Evolutionary conservation across 1,140 invertebrate genomes (phyloP).

Genomic region (Octopus bimaculoides): DNA sequence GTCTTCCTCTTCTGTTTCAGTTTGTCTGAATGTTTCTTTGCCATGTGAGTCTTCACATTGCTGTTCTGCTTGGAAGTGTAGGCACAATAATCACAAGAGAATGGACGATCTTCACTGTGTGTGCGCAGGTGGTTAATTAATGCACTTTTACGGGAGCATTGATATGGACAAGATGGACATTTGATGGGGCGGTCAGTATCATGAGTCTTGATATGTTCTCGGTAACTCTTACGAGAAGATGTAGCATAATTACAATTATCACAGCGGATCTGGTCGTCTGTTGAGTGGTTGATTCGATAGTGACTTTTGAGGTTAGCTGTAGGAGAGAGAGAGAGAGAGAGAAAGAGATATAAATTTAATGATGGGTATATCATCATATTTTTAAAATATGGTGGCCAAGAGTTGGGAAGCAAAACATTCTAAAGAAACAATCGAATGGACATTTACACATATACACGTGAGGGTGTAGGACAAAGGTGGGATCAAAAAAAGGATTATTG

Average conservation of each 20-base stretch:
- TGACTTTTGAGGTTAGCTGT: constrained; percentile 49
- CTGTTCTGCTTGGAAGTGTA: constrained; percentile 48
- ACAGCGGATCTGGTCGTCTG: constrained; percentile 42
- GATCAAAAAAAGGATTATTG: too few relatives aligned
- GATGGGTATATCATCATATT: too few relatives aligned
- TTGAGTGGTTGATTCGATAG: constrained; percentile 38
- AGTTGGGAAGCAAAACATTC: too few relatives aligned
- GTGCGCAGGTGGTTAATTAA: constrained; percentile 57
- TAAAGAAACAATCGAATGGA: too few relatives aligned
- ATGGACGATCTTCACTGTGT: constrained; percentile 56
- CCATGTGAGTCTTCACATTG: constrained; percentile 42
- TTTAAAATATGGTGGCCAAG: too few relatives aligned
- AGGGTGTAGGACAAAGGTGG: too few relatives aligned
- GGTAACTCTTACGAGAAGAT: constrained; percentile 35
- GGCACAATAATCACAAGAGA: constrained; percentile 48
- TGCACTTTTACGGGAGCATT: constrained; percentile 32
- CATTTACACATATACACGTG: too few relatives aligned
- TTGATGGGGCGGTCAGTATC: constrained; percentile 23
- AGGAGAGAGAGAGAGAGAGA: constrained; percentile 7
- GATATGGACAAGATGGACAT: constrained; percentile 37
- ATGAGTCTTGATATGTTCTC: constrained; percentile 43
- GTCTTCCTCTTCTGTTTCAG: constrained; percentile 13
- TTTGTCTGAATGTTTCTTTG: constrained; percentile 38
- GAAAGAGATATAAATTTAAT: background rate
- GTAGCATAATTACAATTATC: constrained; percentile 34